Evolutionary conservation across 2,797 vertebrate species (phyloP).

Genomic region (Lutjanus campechanus): DNA sequence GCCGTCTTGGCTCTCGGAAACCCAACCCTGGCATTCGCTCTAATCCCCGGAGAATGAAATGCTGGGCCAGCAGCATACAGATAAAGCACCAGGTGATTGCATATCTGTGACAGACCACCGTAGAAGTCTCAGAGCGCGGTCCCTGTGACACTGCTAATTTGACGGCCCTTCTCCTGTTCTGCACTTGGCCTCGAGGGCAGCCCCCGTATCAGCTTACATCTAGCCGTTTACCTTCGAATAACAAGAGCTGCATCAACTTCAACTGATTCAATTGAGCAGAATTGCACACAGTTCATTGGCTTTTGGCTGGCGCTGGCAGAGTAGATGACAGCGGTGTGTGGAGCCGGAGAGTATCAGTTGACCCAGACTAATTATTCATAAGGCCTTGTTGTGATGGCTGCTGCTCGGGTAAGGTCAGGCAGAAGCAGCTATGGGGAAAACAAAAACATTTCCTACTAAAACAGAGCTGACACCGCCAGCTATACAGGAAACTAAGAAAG

Average conservation of each 20-base stretch:
- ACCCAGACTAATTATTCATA: slow-evolving; percentile 82
- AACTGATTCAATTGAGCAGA: slow-evolving; percentile 74
- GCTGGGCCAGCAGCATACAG: slow-evolving; percentile 56
- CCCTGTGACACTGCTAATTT: slow-evolving; percentile 64
- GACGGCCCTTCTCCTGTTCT: slow-evolving; percentile 62
- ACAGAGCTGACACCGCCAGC: slow-evolving; percentile 49
- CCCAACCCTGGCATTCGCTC: slow-evolving; percentile 65
- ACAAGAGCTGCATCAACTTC: slow-evolving; percentile 65
- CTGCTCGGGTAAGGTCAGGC: slow-evolving; percentile 67
- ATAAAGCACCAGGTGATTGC: slow-evolving; percentile 71
- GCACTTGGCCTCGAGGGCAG: slow-evolving; percentile 54
- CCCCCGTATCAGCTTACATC: slow-evolving; percentile 71
- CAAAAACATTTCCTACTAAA: slow-evolving; percentile 72
- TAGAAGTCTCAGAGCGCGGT: slow-evolving; percentile 50
- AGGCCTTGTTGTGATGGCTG: slow-evolving; percentile 79
- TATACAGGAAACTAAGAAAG: slow-evolving; percentile 46
- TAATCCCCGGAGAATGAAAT: slow-evolving; percentile 73
- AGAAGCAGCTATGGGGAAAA: slow-evolving; percentile 59
- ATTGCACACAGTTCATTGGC: slow-evolving; percentile 74
- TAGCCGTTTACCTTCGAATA: slow-evolving; percentile 67
- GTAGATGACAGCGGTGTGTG: slow-evolving; percentile 66
- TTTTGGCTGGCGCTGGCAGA: slow-evolving; percentile 65
- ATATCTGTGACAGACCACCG: slow-evolving; percentile 76
- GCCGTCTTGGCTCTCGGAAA: slow-evolving; percentile 71
- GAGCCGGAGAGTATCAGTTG: slow-evolving; percentile 78